Conservation (phyloP, 2,888 invertebrate genomes). For the Quadriops clusia region DNA sequence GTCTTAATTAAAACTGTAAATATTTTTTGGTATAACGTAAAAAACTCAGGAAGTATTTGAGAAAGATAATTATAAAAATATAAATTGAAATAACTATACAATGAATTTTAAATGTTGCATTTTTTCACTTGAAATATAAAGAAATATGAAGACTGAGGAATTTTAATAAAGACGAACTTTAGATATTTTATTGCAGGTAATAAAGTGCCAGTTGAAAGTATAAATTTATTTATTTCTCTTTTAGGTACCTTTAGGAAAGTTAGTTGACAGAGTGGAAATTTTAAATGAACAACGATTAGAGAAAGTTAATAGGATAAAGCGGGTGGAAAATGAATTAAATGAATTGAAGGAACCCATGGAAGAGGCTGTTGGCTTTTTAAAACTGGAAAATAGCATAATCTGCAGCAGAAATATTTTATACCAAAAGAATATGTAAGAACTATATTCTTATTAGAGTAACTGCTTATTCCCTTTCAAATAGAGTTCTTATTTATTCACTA, state of each 20-base stretch:
- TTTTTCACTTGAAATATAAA: too few relatives aligned
- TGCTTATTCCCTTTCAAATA: constrained; percentile 2
- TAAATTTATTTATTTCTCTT: constrained; percentile 12
- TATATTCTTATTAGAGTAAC: constrained; percentile 1
- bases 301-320: constrained; percentile 72
- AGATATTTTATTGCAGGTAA: too few relatives aligned
- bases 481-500: constrained; percentile 1
- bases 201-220: too few relatives aligned
- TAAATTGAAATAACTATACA: too few relatives aligned
- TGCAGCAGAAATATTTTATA: constrained; percentile 56
- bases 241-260: constrained; percentile 64
- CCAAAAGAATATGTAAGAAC: constrained; percentile 55
- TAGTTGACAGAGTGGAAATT: constrained; percentile 60
- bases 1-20: constrained; percentile 5
- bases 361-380: constrained; percentile 65
- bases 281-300: constrained; percentile 63
- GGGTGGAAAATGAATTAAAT: constrained; percentile 70
- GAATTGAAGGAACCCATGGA: constrained; percentile 68
- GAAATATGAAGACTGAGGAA: too few relatives aligned
- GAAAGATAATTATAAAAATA: neutral
- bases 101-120: too few relatives aligned
- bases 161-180: too few relatives aligned
- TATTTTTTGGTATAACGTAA: neutral
- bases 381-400: constrained; percentile 63
- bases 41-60: neutral